Percentiles rank a stretch among this genome's conserved stretches.
Conservation (phyloP, 2,113 vertebrate genomes). For the Marcusenius ussheri region DNA sequence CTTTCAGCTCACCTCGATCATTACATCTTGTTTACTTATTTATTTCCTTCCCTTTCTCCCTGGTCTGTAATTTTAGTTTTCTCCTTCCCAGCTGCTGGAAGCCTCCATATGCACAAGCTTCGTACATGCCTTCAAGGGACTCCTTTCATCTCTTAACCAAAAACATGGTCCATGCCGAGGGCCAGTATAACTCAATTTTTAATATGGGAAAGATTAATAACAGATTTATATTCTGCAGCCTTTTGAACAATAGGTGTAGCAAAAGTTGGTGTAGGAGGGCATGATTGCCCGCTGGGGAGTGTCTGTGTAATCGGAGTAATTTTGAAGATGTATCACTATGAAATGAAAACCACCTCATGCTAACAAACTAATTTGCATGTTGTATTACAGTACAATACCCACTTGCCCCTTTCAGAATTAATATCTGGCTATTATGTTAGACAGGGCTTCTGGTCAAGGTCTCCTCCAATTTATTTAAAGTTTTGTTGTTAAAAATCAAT, state of each 20-base stretch:
- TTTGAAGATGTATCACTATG: neutral
- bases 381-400: neutral
- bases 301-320: slow-evolving; percentile 11
- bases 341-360: neutral
- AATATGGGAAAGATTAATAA: slow-evolving; percentile 43
- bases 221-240: slow-evolving; percentile 25
- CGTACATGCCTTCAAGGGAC: slow-evolving; percentile 52
- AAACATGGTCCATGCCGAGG: slow-evolving; percentile 42
- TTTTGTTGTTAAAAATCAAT: neutral
- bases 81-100: slow-evolving; percentile 59
- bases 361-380: neutral
- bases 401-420: neutral
- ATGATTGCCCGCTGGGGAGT: slow-evolving; percentile 37
- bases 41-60: slow-evolving; percentile 30
- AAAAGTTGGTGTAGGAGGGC: slow-evolving; percentile 38
- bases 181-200: slow-evolving; percentile 55
- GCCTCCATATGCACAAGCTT: slow-evolving; percentile 50
- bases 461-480: neutral
- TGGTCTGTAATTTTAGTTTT: slow-evolving; percentile 53
- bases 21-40: slow-evolving; percentile 52
- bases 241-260: slow-evolving; percentile 47
- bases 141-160: slow-evolving; percentile 48
- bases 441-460: neutral
- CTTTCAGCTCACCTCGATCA: slow-evolving; percentile 34
- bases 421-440: neutral